These are phyloP conservation scores for Notocelia uddmanniana DNA, from an alignment of 2,888 invertebrate species.

Conservation along the genomic window DNA sequence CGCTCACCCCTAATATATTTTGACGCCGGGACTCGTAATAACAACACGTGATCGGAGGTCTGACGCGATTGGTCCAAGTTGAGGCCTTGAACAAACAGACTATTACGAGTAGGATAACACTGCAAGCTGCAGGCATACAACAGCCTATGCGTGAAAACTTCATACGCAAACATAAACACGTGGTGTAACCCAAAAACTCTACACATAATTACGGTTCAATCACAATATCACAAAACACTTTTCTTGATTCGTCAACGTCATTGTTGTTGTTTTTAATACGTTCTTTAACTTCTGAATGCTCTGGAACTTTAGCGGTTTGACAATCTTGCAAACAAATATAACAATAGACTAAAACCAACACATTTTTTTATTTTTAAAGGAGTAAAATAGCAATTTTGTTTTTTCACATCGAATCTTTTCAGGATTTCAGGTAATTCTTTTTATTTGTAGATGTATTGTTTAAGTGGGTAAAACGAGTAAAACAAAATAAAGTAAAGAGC, in stretches of 20 bases:
- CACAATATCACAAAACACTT: constrained; percentile 35
- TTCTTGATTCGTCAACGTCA: constrained; percentile 26
- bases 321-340: not conserved
- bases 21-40: too few species aligned
- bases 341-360: not conserved
- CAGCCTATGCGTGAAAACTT: too few species aligned
- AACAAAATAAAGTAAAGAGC: too few species aligned
- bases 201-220: constrained; percentile 7
- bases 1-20: too few species aligned
- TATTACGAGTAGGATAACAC: too few species aligned
- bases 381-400: not conserved
- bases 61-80: too few species aligned
- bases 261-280: constrained; percentile 15
- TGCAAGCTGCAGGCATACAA: too few species aligned
- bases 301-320: not conserved
- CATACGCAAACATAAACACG: not conserved
- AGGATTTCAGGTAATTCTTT: not conserved
- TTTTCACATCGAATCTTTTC: not conserved
- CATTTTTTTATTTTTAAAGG: constrained; percentile 2
- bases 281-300: not conserved
- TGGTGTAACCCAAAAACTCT: constrained; percentile 4
- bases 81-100: too few species aligned
- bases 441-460: not conserved
- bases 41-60: too few species aligned
- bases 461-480: too few species aligned